Percentiles rank a stretch among this genome's conserved stretches.
These are phyloP conservation scores for Bombus waltoni DNA, from an alignment of 1,140 invertebrate species.

Conservation along the genomic window DNA sequence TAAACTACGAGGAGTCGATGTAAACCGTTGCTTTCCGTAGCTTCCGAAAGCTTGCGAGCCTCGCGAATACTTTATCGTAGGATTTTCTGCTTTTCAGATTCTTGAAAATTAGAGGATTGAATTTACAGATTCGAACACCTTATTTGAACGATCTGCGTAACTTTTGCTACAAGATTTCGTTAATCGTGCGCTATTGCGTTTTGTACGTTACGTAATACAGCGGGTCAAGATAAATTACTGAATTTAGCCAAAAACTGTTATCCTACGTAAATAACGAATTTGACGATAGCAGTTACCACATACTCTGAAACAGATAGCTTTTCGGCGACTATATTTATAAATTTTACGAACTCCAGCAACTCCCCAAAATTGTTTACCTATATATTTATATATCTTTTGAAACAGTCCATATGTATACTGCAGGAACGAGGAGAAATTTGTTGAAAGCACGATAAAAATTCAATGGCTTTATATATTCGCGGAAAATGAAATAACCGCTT, in stretches of 20 bases:
- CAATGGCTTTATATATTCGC: not conserved
- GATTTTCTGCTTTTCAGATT: no score
- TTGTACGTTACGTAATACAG: no score
- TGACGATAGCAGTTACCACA: not conserved
- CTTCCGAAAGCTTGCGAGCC: not conserved
- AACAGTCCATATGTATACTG: no score
- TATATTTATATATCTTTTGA: not conserved
- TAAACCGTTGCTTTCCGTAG: not conserved
- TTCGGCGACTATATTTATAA: not conserved
- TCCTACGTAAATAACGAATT: not conserved
- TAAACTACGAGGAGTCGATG: not conserved
- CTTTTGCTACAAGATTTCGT: no score
- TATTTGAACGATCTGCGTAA: no score
- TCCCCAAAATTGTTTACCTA: not conserved
- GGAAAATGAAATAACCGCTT: not conserved
- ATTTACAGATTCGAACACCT: no score
- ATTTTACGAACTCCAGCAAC: not conserved
- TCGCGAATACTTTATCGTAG: no score
- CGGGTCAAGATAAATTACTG: no score
- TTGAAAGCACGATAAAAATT: not conserved
- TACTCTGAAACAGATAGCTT: not conserved
- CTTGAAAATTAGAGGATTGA: no score
- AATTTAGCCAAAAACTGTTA: not conserved
- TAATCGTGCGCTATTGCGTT: no score
- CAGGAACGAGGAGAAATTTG: not conserved